Evolutionary conservation across 2,888 invertebrate genomes (phyloP), one percentile per base, ranked within the genome.

Genomic region (Thereva nobilitata): DNA sequence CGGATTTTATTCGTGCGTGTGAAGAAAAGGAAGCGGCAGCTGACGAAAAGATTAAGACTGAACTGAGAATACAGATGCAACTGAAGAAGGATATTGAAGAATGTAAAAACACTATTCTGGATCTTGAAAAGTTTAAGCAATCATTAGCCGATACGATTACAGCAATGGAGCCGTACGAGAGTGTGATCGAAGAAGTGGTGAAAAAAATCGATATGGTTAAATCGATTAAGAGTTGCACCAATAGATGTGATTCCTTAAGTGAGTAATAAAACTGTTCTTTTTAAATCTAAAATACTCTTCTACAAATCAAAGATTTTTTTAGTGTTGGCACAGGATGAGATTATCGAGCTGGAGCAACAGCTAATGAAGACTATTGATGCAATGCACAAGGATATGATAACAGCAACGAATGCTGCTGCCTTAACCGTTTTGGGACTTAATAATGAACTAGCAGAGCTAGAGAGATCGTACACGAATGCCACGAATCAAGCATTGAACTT

Each of bases 221-320:
- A 2, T 78, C 80, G 0, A 72, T 76, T 1, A 78, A 80, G 35
- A 81, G 81, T 68, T 78, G 79, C 57, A 77, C 78, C 45, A 77
- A 76, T 68, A 76, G 79, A 1, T 79, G 79, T 66, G 80, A 81
- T 75, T 80, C 80, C 0, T 59, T 81, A 34, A 80, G 81, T 80
- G 70, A 67, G 74, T 72, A n/a, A 23, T 23, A 23, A 23, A 23
- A 23, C 23, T 23, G 23, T 23, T 23, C 23, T 23, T 23, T 23
- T 2, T 23, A n/a, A n/a, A n/a, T n/a, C n/a, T n/a, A n/a, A n/a
- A n/a, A n/a, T n/a, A 23, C 23, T 23, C 23, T 23, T 23, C 23
- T 23, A 23, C 23, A 23, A 23, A 23, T 23, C 23, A 23, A 23
- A 23, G 23, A n/a, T n/a, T n/a, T n/a, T 23, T 23, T 23, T 23